Base-by-base conservation (phyloP, 1,140 invertebrate genomes). In the Euwallacea similis region DNA sequence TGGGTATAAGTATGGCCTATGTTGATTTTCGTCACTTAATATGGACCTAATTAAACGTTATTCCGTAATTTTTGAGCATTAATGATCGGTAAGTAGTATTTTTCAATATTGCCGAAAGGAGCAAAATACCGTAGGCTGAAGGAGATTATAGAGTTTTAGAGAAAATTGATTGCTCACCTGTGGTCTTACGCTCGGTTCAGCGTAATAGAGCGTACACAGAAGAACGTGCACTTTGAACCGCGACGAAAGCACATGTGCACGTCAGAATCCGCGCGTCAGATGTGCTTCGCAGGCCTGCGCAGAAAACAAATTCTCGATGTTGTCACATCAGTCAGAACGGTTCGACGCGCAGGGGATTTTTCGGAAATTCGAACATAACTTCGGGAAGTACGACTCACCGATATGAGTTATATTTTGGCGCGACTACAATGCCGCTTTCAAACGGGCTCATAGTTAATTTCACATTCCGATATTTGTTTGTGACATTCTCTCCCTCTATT, bases 171-270 rank as follows among this genome's bases (percentile, higher is more conserved):
- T 33, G 21, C 64, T 66, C 42, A 66, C 64, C 64, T 54, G 64
- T 15, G 9, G 13, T 54, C 47, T 11, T 66, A 50, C 9, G 50
- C 21, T 58, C 44, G 46, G n/a, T 15, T 61, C 11, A 61, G 59
- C 59, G 33, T 43, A 43, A 11, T n/a, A 42, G 33, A 61, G 15
- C 33, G 59, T 61, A 33, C 21, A 33, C 21, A 33, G 4, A 61
- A 41, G 11, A 63, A 67, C 53, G 16, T 67, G 55, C 55, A 67
- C 53, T 16, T 47, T 44, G 11, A 7, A 43, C 65, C 65, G 42
- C 65, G 55, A 44, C 65, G 41, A 67, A 67, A 67, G 55, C 65
- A 67, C 65, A 67, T 67, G 65, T 67, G 65, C 54, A 67, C 41
- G 65, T 67, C 50, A 67, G 42, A 56, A 50, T 59, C 16, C 55